A percentile compares a stretch with the other conserved stretches of the same genome.
These are phyloP conservation scores for Hydrozoanthus gracilis DNA, from an alignment of 92 coral and sea anemone species.

Conservation along the genomic window DNA sequence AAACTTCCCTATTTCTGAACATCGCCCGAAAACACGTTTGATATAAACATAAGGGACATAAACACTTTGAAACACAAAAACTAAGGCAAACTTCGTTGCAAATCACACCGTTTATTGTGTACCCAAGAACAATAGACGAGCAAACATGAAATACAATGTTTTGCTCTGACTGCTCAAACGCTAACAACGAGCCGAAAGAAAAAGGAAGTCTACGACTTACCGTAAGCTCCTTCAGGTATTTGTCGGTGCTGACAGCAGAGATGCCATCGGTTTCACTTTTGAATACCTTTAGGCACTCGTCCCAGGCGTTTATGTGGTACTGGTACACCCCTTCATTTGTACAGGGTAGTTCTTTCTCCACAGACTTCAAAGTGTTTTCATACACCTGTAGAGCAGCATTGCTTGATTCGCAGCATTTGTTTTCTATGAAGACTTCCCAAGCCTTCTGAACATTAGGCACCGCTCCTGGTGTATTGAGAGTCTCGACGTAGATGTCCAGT, in stretches of 20 bases:
- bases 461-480: conserved; percentile 79
- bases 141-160: too few species aligned
- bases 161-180: not conserved
- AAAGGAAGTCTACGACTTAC: not conserved
- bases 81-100: too few species aligned
- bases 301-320: conserved; percentile 51
- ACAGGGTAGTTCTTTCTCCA: conserved; percentile 59
- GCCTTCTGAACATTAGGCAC: conserved; percentile 81
- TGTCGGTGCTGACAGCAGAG: conserved; percentile 56
- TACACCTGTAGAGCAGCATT: conserved; percentile 40
- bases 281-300: conserved; percentile 41
- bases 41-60: too few species aligned
- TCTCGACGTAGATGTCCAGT: conserved; percentile 71
- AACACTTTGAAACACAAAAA: too few species aligned
- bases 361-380: conserved; percentile 53
- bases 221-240: conserved; percentile 50
- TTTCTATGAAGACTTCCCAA: conserved; percentile 74
- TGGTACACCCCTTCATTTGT: conserved; percentile 46
- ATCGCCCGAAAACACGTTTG: too few species aligned
- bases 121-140: too few species aligned
- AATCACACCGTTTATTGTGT: too few species aligned
- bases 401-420: conserved; percentile 54
- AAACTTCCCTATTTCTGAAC: too few species aligned
- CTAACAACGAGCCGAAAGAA: not conserved
- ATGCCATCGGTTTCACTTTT: conserved; percentile 59